Base-by-base conservation (phyloP, 2,113 vertebrate species). In the Equus quagga region DNA sequence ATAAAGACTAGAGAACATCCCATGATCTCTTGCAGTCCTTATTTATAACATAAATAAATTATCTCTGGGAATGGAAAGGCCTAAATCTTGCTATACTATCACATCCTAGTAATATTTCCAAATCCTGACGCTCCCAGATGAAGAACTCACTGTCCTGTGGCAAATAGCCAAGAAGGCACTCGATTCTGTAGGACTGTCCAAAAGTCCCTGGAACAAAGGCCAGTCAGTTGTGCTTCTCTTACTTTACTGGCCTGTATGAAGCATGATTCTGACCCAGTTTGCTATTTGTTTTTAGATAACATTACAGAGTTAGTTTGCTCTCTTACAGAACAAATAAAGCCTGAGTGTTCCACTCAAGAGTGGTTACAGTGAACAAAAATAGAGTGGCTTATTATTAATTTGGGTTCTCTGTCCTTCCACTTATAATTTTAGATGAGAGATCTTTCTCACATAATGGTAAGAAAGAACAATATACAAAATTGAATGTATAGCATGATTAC, bases 31-130 rank as follows among this genome's bases (percentile, higher is more conserved):
- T 84, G 5, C 15, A 79, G 21, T 44, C 11, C 13, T 87, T 62
- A 54, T 91, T 97, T 62, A 65, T 78, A 58, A 73, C 33, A 44
- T 36, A 94, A 94, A 92, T 33, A 54, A 73, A 11, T 73, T 33
- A 62, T 86, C 6, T 90, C 28, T 85, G 14, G 15, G 12, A 83
- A 76, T 44, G 8, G 23, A 69, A 81, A 79, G 5, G 10, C 6
- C 24, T 60, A 89, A 89, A 5, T 24, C 21, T 90, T 86, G 8
- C 4, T 67, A 2, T 60, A 60, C 54, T 28, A 41, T 87, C 69
- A 65, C 1, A 49, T 70, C 4, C 1, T 69, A 58, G 24, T n/a
- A 65, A 58, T 93, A 87, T 56, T 65, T 93, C 60, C 44, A 82
- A 90, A 93, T 90, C 51, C 14, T 73, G 56, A 49, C 62, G 31